A percentile compares a stretch with the other conserved stretches of the same genome.
Evolutionary conservation across 2,797 vertebrate genomes (phyloP).

Genomic region (Alca torda): DNA sequence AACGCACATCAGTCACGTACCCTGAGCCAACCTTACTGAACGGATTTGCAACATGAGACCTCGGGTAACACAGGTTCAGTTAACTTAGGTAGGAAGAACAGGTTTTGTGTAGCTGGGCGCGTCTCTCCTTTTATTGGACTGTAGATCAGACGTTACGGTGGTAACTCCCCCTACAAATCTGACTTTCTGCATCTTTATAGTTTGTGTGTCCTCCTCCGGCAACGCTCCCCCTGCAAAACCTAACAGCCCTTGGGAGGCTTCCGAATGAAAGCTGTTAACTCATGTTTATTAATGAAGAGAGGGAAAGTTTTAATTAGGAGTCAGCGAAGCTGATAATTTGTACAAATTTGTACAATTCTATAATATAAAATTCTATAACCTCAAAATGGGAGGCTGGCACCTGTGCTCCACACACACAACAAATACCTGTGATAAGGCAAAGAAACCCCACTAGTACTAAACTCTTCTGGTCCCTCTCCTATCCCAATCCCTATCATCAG

Average conservation of each 20-base stretch:
- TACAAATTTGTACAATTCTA: neutral
- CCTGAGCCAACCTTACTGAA: neutral
- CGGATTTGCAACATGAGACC: neutral
- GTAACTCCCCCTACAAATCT: neutral
- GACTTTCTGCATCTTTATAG: neutral
- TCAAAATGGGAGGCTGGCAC: neutral
- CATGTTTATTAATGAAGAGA: neutral
- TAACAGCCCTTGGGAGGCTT: neutral
- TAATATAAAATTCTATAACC: neutral
- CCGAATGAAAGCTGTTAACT: neutral
- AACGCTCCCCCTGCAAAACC: neutral
- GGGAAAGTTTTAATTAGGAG: neutral
- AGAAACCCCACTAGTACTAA: neutral
- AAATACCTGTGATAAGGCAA: neutral
- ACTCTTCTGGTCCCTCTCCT: neutral
- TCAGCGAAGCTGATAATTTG: neutral
- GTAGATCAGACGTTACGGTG: neutral
- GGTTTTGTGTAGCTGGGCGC: neutral
- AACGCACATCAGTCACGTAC: accelerated
- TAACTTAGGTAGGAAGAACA: neutral
- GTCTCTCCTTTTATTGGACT: accelerated
- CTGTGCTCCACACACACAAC: neutral
- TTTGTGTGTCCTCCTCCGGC: neutral
- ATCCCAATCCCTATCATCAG: neutral
- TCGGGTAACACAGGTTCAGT: neutral